A percentile compares a stretch with the other conserved stretches of the same genome.
phyloP scores from a whole-genome alignment of 2,888 invertebrate species.

The Carterocephalus palaemon region DNA sequence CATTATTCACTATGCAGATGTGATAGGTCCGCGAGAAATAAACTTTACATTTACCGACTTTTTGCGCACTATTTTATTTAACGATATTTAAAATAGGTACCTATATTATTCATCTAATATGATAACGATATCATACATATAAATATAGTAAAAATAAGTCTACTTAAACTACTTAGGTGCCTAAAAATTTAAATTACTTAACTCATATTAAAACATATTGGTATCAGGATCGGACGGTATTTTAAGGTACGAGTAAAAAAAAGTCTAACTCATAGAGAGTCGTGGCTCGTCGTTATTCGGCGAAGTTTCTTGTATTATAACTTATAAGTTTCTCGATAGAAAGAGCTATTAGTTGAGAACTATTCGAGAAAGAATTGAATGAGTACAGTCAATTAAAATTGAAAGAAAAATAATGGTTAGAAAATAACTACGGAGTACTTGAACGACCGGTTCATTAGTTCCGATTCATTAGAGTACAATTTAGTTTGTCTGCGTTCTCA shows the following conservation, averaged over 20 bases:
- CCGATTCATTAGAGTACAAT: conserved; percentile 7
- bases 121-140: too few species aligned
- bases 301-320: not conserved
- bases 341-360: conserved; percentile 11
- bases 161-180: too few species aligned
- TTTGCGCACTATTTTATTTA: too few species aligned
- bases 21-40: conserved; percentile 15
- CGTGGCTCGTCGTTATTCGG: not conserved
- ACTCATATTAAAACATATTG: too few species aligned
- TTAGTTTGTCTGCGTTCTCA: conserved; percentile 5
- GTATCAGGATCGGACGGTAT: too few species aligned
- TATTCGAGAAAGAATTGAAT: conserved; percentile 17
- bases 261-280: too few species aligned
- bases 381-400: conserved; percentile 16
- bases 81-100: too few species aligned
- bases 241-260: too few species aligned
- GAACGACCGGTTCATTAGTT: conserved; percentile 5
- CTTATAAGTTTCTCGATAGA: not conserved
- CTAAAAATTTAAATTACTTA: too few species aligned
- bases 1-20: conserved; percentile 35
- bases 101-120: too few species aligned
- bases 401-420: conserved; percentile 14
- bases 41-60: conserved; percentile 15
- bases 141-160: too few species aligned
- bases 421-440: conserved; percentile 8